Base-by-base conservation (phyloP, 2,888 invertebrate species). In the Tetragonisca angustula region DNA sequence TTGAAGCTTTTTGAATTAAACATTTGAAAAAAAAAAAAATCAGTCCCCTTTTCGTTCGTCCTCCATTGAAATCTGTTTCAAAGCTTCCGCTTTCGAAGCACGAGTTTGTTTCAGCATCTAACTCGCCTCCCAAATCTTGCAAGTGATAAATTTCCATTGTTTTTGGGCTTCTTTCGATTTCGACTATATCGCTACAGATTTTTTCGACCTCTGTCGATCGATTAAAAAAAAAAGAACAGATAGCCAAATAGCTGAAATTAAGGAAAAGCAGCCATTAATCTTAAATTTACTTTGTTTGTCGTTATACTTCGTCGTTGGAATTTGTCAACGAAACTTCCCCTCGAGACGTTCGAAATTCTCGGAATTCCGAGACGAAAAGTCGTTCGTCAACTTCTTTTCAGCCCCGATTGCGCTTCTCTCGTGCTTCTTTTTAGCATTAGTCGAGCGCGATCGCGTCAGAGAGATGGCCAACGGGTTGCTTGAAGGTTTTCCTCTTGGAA, bases 401-500 rank as follows among this genome's bases (percentile, higher is more conserved):
- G 24, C 11, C 5, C 21, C 13, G 19, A 32, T 64, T 32, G 43
- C 32, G 64, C 32, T 62, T 32, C 13, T 2, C 19, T 32, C 36
- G 27, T 27, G 27, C 27, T 27, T 27, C 27, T 27, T 27, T 27
- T 27, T 36, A 36, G 36, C 36, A 36, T 36, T 11, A 4, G 19
- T 24, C 21, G 6, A 54, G 21, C 32, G 61, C 61, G 24, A 24
- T n/a, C 24, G 6, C 65, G 27, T 21, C 54, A 72, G 59, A 9
- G 32, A n/a, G 50, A 11, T 54, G 68, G 62, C 68, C 70, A 56
- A 49, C 61, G 75, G 75, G 24, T 49, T 36, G 61, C 69, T 64
- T 52, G 49, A 75, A 83, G 84, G 64, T 76, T 76, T 79, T 79
- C 79, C 76, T 76, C 68, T 69, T 50, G 76, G 73, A 62, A 62